Percentiles rank a stretch among this genome's conserved stretches.
These are phyloP conservation scores for Blastomussa wellsi DNA, from an alignment of 92 coral and sea anemone species.

Conservation along the genomic window DNA sequence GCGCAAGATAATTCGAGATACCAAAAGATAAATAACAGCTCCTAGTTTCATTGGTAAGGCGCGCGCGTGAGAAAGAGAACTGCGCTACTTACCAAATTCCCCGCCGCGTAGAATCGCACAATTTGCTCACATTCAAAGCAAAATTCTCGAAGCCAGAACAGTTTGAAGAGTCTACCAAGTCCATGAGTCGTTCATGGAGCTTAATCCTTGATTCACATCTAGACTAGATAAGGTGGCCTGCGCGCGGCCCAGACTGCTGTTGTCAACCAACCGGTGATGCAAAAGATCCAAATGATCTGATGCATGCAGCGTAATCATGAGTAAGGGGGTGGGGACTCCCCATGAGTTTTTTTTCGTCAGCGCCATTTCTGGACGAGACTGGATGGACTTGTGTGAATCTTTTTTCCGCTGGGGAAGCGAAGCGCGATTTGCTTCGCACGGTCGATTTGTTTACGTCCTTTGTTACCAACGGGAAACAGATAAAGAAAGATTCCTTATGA, in stretches of 20 bases:
- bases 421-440: constrained; percentile 25
- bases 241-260: background rate
- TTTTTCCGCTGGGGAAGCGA: constrained; percentile 16
- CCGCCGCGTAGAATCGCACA: background rate
- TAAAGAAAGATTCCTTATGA: background rate
- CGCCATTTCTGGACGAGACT: constrained; percentile 1
- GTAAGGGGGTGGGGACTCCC: constrained; percentile 46
- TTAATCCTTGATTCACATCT: constrained; percentile 15
- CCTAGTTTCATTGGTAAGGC: background rate
- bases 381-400: background rate
- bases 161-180: background rate
- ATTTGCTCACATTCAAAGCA: background rate
- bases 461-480: constrained; percentile 4
- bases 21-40: background rate
- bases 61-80: background rate
- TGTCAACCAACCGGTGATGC: background rate
- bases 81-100: constrained; percentile 28
- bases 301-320: background rate
- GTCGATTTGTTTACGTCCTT: background rate
- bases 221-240: constrained; percentile 15
- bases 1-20: background rate
- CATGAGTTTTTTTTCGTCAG: constrained; percentile 8
- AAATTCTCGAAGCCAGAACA: background rate
- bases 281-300: background rate
- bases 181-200: constrained; percentile 35